Conservation (phyloP, 2,113 vertebrate genomes). For the Halichoeres trimaculatus region DNA sequence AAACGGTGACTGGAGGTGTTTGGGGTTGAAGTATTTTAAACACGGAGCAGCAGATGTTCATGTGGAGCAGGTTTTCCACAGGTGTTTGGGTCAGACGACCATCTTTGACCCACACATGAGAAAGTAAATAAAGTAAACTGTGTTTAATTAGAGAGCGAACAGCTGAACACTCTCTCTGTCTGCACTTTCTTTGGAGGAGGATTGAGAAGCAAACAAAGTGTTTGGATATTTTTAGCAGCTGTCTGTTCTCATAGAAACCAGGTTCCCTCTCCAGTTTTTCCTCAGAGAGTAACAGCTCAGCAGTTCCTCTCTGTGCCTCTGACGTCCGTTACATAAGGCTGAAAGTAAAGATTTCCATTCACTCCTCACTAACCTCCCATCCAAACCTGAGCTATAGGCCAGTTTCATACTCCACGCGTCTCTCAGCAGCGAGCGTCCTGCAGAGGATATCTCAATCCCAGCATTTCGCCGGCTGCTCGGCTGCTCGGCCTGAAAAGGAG, state of each 20-base stretch:
- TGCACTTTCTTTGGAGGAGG: neutral
- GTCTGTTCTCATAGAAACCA: conserved; percentile 8
- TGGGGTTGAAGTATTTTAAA: too few relatives aligned
- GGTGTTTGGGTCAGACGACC: too few relatives aligned
- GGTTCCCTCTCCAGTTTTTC: neutral
- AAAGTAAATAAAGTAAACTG: too few relatives aligned
- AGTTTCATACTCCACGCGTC: conserved; percentile 54
- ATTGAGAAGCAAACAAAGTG: neutral
- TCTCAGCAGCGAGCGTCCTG: conserved; percentile 8
- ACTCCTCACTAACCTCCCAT: neutral
- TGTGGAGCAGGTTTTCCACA: too few relatives aligned
- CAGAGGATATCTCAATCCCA: conserved; percentile 44
- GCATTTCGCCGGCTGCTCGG: conserved; percentile 27
- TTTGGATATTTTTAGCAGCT: conserved; percentile 12
- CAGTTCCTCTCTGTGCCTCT: neutral
- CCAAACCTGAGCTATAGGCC: conserved; percentile 27
- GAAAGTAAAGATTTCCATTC: conserved; percentile 26
- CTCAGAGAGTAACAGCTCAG: conserved; percentile 12
- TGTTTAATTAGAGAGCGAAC: too few relatives aligned
- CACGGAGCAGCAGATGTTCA: too few relatives aligned
- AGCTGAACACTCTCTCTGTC: too few relatives aligned
- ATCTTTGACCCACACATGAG: too few relatives aligned
- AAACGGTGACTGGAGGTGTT: too few relatives aligned
- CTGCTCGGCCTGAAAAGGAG: conserved; percentile 42
- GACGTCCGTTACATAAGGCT: conserved; percentile 6